Conservation (phyloP, 2,113 vertebrate genomes). For the Pluvialis apricaria region DNA sequence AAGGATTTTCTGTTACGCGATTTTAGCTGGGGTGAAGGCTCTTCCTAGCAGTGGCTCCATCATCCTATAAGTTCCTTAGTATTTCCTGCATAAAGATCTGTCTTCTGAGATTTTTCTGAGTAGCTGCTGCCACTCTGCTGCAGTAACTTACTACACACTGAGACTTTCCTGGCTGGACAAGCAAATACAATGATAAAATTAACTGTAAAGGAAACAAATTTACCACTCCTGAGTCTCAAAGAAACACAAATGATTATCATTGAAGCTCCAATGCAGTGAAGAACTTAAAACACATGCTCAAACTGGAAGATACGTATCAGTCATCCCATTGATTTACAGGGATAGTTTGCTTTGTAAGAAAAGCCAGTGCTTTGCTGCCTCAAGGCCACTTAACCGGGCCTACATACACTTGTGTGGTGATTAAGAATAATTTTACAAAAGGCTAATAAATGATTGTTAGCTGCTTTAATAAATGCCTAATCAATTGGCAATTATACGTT, state of each 20-base stretch:
- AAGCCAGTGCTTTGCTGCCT: background rate
- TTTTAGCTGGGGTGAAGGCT: background rate
- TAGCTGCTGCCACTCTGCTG: background rate
- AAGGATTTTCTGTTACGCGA: background rate
- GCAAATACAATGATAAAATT: background rate
- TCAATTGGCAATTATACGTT: background rate
- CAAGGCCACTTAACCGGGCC: background rate
- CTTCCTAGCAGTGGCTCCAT: background rate
- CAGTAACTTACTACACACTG: background rate
- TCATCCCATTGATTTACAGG: background rate
- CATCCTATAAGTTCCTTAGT: background rate
- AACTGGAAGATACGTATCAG: background rate
- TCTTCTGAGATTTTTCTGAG: background rate
- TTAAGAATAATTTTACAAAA: background rate
- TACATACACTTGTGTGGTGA: background rate
- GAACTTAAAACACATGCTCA: background rate
- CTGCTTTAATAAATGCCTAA: background rate
- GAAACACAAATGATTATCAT: background rate
- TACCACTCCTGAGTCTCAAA: background rate
- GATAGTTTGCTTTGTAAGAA: background rate
- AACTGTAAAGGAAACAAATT: background rate
- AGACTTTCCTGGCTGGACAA: background rate
- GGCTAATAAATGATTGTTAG: background rate
- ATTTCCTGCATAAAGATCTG: background rate
- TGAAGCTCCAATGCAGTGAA: background rate